A percentile compares a stretch with the other conserved stretches of the same genome.
Conservation (phyloP, 2,888 invertebrate genomes). For the Chelonus formosanus region DNA sequence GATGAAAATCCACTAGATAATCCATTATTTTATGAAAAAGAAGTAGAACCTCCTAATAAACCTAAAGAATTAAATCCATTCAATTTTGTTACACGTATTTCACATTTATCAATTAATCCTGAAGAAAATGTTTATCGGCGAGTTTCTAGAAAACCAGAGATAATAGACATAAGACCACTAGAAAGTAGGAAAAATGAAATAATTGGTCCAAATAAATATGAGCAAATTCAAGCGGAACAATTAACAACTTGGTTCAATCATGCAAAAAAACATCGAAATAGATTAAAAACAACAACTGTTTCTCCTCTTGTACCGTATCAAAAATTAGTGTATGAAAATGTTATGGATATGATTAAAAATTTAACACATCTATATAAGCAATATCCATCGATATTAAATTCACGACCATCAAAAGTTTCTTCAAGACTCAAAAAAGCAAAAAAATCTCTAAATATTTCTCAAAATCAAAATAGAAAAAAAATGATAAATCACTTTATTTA, state of each 20-base stretch:
- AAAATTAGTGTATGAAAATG: conserved; percentile 59
- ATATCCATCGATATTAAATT: too few relatives aligned
- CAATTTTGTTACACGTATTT: conserved; percentile 43
- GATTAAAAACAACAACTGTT: conserved; percentile 35
- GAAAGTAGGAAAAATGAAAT: conserved; percentile 22
- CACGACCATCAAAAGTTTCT: too few relatives aligned
- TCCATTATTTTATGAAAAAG: conserved; percentile 71
- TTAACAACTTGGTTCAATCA: conserved; percentile 10
- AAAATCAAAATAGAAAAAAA: neutral
- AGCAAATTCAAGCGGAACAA: conserved; percentile 12
- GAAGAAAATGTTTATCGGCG: conserved; percentile 46
- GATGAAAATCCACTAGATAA: conserved; percentile 79
- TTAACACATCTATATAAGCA: conserved; percentile 11
- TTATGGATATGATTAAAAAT: conserved; percentile 60
- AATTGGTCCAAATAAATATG: conserved; percentile 9
- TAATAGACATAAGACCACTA: conserved; percentile 22
- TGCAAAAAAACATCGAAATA: conserved; percentile 17
- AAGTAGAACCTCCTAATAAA: conserved; percentile 51
- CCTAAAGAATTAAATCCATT: conserved; percentile 53
- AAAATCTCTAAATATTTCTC: neutral
- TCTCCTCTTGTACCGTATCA: conserved; percentile 49
- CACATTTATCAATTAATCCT: conserved; percentile 45
- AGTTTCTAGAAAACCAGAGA: conserved; percentile 54
- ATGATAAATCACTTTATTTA: neutral
- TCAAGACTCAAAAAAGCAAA: conserved; percentile 1